Evolutionary conservation across 1,140 invertebrate genomes (phyloP).

Genomic region (Campoletis sonorensis): DNA sequence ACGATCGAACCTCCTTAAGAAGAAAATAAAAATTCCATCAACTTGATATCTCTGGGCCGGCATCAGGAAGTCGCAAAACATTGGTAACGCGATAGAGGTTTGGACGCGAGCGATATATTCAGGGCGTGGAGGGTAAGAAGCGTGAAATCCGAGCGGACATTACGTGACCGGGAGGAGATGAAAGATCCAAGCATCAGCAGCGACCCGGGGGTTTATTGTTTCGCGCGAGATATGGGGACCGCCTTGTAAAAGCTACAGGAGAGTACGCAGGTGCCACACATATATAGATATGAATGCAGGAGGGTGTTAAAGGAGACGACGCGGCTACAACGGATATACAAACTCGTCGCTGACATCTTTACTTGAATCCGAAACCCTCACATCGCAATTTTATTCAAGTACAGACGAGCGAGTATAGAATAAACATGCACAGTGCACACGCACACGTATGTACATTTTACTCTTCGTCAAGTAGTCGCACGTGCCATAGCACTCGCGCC

Average conservation of each 20-base stretch:
- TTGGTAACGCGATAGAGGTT: conserved; percentile 8
- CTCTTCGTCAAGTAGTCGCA: conserved; percentile 44
- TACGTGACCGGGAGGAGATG: conserved; percentile 39
- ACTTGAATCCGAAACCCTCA: conserved; percentile 40
- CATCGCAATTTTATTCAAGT: not conserved
- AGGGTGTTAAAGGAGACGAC: conserved; percentile 35
- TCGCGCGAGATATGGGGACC: not conserved
- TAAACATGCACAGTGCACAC: conserved; percentile 2
- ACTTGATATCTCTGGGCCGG: not conserved
- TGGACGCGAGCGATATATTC: not conserved
- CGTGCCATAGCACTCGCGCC: conserved; percentile 34
- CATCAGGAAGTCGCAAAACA: not conserved
- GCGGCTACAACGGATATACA: conserved; percentile 25
- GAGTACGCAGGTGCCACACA: conserved; percentile 15
- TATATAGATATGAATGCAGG: not conserved
- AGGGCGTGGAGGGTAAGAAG: not conserved
- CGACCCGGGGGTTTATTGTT: conserved; percentile 39
- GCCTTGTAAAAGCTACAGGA: conserved; percentile 5
- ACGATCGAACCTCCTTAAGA: no score
- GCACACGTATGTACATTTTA: conserved; percentile 14
- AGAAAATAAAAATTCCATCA: no score
- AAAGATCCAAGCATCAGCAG: not conserved
- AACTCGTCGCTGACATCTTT: conserved; percentile 39
- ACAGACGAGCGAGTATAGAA: not conserved
- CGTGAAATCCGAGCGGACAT: conserved; percentile 42